These are phyloP conservation scores for Isurus oxyrinchus DNA, from an alignment of 2,113 vertebrate genomes.

Conservation along the genomic window DNA sequence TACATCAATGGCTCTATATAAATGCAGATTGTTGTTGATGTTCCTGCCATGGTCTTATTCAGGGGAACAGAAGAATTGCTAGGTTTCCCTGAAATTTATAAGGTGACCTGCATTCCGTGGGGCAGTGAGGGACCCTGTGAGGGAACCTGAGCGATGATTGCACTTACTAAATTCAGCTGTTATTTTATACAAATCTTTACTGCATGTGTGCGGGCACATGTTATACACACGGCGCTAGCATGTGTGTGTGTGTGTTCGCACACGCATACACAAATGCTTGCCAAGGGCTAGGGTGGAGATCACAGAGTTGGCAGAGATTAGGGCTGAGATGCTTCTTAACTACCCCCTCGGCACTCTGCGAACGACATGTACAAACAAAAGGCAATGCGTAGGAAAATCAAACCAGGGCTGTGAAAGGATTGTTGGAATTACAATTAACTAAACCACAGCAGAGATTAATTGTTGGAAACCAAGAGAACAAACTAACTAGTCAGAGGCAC, in stretches of 20 bases:
- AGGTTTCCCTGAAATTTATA: background rate
- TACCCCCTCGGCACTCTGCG: too few relatives aligned
- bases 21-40: background rate
- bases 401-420: background rate
- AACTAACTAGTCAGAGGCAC: background rate
- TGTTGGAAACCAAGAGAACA: background rate
- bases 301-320: background rate
- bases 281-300: background rate
- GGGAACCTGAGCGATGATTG: too few relatives aligned
- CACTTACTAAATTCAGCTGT: background rate
- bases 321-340: background rate
- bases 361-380: background rate
- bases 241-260: background rate
- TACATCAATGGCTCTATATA: background rate
- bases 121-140: background rate
- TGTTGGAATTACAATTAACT: background rate
- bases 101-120: background rate
- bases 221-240: too few relatives aligned
- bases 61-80: background rate
- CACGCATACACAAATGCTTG: background rate
- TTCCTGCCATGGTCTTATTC: background rate
- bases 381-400: background rate
- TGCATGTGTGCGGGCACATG: background rate
- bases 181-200: background rate
- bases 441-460: background rate